phyloP scores from a whole-genome alignment of 2,888 invertebrate species.

The Seira ritae region DNA sequence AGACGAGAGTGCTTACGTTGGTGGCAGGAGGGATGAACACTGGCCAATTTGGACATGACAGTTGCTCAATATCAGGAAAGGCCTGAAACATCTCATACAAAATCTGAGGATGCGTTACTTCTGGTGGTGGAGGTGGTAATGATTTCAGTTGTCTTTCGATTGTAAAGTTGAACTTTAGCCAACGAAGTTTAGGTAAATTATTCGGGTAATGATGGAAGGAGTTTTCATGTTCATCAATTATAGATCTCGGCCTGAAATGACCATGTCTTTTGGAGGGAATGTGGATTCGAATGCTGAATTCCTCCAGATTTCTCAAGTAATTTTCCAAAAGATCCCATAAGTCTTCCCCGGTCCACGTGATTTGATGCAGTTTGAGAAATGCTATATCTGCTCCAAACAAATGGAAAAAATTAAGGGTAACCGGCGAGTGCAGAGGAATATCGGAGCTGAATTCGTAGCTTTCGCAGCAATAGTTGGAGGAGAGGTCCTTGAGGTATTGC shows the following conservation, averaged over 20 bases:
- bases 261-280: slow-evolving; percentile 59
- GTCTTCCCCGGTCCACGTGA: slow-evolving; percentile 54
- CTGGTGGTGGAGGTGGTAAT: slow-evolving; percentile 54
- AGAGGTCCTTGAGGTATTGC: slow-evolving; percentile 39
- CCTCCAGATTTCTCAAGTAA: slow-evolving; percentile 50
- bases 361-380: slow-evolving; percentile 61
- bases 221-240: not conserved
- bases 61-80: slow-evolving; percentile 59
- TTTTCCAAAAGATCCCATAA: slow-evolving; percentile 53
- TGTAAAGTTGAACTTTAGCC: slow-evolving; percentile 60
- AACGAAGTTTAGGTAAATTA: slow-evolving; percentile 41
- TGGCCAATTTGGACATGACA: slow-evolving; percentile 67
- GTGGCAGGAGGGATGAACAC: slow-evolving; percentile 58
- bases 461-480: slow-evolving; percentile 56
- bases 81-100: slow-evolving; percentile 61
- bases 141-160: slow-evolving; percentile 57
- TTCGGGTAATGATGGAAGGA: slow-evolving; percentile 10
- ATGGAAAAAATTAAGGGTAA: slow-evolving; percentile 44
- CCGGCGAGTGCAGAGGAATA: slow-evolving; percentile 33
- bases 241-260: slow-evolving; percentile 49
- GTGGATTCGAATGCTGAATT: slow-evolving; percentile 60
- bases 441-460: slow-evolving; percentile 61
- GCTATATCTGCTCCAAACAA: slow-evolving; percentile 47
- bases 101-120: slow-evolving; percentile 55
- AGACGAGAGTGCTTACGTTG: slow-evolving; percentile 62